Evolutionary conservation across 1,140 invertebrate species (phyloP).

Genomic region (Drosophila orosa): DNA sequence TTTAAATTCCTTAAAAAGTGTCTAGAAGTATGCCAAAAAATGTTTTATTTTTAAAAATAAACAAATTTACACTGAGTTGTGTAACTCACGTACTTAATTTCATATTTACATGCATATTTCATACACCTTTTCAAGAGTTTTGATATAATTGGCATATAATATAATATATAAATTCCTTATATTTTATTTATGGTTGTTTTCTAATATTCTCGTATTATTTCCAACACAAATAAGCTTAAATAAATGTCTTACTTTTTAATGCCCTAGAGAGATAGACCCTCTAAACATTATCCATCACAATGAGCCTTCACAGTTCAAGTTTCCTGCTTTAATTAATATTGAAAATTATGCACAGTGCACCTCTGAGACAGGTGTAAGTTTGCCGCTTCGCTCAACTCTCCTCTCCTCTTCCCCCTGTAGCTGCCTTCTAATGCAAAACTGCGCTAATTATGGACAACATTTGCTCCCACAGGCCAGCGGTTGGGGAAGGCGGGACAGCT

Average conservation of each 20-base stretch:
- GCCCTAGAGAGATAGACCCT: too few species aligned
- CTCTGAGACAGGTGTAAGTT: constrained; percentile 53
- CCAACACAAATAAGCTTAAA: neutral
- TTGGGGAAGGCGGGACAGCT: constrained; percentile 26
- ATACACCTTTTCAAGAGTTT: neutral
- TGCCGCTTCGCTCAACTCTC: constrained; percentile 19
- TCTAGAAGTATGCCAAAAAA: too few species aligned
- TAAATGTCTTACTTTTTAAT: neutral
- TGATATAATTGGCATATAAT: too few species aligned
- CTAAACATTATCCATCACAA: neutral
- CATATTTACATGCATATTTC: too few species aligned
- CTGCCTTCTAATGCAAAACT: constrained; percentile 62
- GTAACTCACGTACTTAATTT: too few species aligned
- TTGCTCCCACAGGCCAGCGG: constrained; percentile 49
- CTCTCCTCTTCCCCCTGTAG: neutral
- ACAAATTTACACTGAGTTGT: too few species aligned
- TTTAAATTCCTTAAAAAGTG: too few species aligned
- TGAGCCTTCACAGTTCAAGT: neutral
- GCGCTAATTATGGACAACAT: constrained; percentile 74
- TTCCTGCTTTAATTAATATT: constrained; percentile 2
- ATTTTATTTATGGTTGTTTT: neutral
- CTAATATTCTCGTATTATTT: neutral
- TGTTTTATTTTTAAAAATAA: too few species aligned
- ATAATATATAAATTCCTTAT: too few species aligned
- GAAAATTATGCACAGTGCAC: constrained; percentile 27